These are phyloP conservation scores for Urocolius indicus DNA, from an alignment of 2,113 vertebrate genomes.

Conservation along the genomic window DNA sequence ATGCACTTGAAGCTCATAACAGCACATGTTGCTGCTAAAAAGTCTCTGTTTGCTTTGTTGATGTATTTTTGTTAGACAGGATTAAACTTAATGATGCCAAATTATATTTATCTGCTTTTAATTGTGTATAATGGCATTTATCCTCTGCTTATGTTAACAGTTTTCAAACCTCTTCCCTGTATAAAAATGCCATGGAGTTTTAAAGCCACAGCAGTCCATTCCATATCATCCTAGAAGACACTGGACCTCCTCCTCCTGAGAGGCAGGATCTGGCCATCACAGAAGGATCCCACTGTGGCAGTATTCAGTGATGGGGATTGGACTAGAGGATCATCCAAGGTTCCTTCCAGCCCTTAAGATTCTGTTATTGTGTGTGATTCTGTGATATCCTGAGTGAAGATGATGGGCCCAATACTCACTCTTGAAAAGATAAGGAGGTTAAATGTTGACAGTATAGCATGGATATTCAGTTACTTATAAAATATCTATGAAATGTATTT, in stretches of 20 bases:
- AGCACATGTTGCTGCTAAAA: background rate
- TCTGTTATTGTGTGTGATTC: background rate
- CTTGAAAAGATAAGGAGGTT: background rate
- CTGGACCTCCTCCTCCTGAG: background rate
- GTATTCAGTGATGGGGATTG: background rate
- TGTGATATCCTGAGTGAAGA: background rate
- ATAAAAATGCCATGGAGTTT: background rate
- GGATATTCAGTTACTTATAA: background rate
- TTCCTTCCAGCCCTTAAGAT: too few relatives aligned
- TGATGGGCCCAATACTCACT: background rate
- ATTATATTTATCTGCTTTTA: background rate
- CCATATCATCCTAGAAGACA: background rate
- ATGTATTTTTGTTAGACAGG: background rate
- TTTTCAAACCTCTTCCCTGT: background rate
- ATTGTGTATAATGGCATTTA: background rate
- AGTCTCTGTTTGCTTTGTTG: background rate
- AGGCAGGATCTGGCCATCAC: fast-evolving
- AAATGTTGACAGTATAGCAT: background rate
- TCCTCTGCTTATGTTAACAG: background rate
- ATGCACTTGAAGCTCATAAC: background rate
- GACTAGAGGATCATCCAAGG: too few relatives aligned
- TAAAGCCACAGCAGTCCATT: background rate
- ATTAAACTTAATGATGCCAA: background rate
- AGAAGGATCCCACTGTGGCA: background rate
- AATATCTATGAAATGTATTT: background rate